Evolutionary conservation across 2,797 vertebrate genomes (phyloP).

Genomic region (Thunnus albacares): DNA sequence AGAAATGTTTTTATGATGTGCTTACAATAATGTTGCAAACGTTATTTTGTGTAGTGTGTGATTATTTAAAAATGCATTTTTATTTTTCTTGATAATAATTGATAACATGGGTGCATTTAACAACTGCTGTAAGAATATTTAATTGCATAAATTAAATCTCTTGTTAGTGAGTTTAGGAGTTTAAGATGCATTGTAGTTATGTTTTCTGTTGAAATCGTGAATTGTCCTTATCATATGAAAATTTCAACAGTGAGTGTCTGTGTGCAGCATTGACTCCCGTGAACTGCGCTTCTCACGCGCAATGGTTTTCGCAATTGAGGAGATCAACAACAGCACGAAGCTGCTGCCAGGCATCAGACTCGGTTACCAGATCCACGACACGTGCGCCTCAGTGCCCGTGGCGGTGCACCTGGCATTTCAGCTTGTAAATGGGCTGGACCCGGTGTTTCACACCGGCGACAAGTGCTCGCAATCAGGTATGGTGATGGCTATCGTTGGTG

Average conservation of each 20-base stretch:
- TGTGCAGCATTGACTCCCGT: slow-evolving; percentile 59
- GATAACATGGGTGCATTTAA: not conserved
- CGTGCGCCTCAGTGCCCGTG: slow-evolving; percentile 67
- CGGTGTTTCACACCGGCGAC: slow-evolving; percentile 20
- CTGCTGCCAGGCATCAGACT: slow-evolving; percentile 73
- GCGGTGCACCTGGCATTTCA: slow-evolving; percentile 65
- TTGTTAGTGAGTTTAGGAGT: not conserved
- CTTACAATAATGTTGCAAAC: not conserved
- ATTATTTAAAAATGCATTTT: not conserved
- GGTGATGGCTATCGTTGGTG: slow-evolving; percentile 72
- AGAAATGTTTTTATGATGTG: not conserved
- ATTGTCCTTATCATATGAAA: not conserved
- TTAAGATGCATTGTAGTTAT: not conserved
- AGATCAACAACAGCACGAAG: slow-evolving; percentile 76
- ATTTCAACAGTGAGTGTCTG: not conserved
- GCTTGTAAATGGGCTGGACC: slow-evolving; percentile 63
- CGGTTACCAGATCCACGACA: slow-evolving; percentile 77
- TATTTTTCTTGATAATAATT: too few relatives aligned
- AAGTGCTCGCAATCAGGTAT: slow-evolving; percentile 54
- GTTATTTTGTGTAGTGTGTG: too few relatives aligned
- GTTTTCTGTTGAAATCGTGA: not conserved
- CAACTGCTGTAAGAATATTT: not conserved
- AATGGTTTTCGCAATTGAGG: slow-evolving; percentile 74
- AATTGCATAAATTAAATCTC: not conserved
- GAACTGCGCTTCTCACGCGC: slow-evolving; percentile 70